These are phyloP conservation scores for Leucoma salicis DNA, from an alignment of 2,888 invertebrate species.

Conservation along the genomic window DNA sequence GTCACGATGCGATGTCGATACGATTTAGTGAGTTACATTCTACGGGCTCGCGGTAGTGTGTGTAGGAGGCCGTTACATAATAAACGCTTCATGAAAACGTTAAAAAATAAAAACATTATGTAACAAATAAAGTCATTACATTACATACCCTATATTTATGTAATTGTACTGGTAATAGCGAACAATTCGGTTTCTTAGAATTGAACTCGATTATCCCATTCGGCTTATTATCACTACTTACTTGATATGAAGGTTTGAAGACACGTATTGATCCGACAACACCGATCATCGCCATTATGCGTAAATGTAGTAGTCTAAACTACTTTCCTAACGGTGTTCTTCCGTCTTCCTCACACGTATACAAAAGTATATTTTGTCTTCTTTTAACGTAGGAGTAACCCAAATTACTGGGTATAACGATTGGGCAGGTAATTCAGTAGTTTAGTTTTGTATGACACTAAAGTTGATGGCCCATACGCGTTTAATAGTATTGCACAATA, in stretches of 20 bases:
- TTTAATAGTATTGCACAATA: no score
- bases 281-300: constrained; percentile 56
- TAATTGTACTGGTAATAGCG: not conserved
- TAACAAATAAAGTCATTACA: not conserved
- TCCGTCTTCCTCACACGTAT: constrained; percentile 42
- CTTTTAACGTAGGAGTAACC: constrained; percentile 63
- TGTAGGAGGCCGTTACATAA: no score
- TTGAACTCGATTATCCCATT: constrained; percentile 4
- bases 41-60: no score
- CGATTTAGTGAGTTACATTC: no score
- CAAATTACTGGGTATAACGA: constrained; percentile 47
- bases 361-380: constrained; percentile 34
- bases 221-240: constrained; percentile 6
- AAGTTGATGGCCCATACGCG: no score
- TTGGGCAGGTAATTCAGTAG: constrained; percentile 28
- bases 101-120: not conserved
- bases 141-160: not conserved
- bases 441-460: constrained; percentile 11
- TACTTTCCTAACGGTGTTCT: constrained; percentile 68
- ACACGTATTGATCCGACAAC: constrained; percentile 29
- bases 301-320: constrained; percentile 73
- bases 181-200: constrained; percentile 1
- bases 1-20: no score
- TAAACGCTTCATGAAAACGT: not conserved
- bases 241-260: not conserved